Percentiles rank a stretch among this genome's conserved stretches.
These are phyloP conservation scores for Pygoscelis adeliae DNA, from an alignment of 2,113 vertebrate genomes.

Conservation along the genomic window DNA sequence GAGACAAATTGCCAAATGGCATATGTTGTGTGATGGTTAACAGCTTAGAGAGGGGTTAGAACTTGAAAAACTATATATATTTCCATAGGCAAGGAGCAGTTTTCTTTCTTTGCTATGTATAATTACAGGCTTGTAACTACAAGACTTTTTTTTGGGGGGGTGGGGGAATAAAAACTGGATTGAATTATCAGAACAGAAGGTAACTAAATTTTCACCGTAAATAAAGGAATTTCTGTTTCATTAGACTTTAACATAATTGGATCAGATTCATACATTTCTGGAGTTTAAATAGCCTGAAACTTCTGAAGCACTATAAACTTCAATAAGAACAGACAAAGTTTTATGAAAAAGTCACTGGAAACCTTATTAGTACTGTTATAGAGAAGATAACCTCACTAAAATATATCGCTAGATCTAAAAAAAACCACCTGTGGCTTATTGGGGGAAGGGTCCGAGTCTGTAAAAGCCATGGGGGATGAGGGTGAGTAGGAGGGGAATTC, in stretches of 20 bases:
- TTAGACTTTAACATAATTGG: slow-evolving; percentile 22
- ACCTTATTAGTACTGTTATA: neutral
- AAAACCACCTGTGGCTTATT: neutral
- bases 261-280: neutral
- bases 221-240: neutral
- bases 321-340: neutral
- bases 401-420: neutral
- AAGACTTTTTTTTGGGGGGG: neutral
- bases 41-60: neutral
- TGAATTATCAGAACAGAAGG: slow-evolving; percentile 62
- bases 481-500: neutral
- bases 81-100: slow-evolving; percentile 64
- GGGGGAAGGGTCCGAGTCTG: neutral
- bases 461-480: neutral
- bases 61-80: slow-evolving; percentile 31
- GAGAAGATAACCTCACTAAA: neutral
- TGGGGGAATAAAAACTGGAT: neutral
- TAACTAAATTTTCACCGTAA: slow-evolving; percentile 50
- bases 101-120: slow-evolving; percentile 65
- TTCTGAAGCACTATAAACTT: neutral
- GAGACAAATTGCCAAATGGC: slow-evolving; percentile 98
- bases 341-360: neutral
- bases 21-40: slow-evolving; percentile 90
- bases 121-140: slow-evolving; percentile 53
- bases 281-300: neutral